Percentiles rank a stretch among this genome's conserved stretches.
These are phyloP conservation scores for Caenorhabditis wallacei DNA, from an alignment of 2,888 invertebrate species.

Conservation along the genomic window DNA sequence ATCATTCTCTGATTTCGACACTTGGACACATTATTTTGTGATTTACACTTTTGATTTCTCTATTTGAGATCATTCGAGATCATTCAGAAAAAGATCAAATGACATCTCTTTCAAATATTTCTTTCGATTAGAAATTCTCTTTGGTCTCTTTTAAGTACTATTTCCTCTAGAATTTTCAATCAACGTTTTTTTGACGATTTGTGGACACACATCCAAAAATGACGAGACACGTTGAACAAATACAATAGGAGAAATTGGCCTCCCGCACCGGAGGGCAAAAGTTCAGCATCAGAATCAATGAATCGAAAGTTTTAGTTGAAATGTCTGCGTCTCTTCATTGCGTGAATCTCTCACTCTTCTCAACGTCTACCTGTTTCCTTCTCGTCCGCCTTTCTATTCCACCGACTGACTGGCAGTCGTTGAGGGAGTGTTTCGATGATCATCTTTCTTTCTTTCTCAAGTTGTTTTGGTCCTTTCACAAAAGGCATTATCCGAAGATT, in stretches of 20 bases:
- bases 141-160: not conserved
- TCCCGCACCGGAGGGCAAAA: slow-evolving; percentile 41
- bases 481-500: not conserved
- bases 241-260: slow-evolving; percentile 5
- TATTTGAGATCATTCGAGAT: not conserved
- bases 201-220: not conserved
- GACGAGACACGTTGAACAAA: slow-evolving; percentile 25
- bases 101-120: slow-evolving; percentile 4
- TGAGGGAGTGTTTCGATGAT: slow-evolving; percentile 47
- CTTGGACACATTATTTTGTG: slow-evolving; percentile 7
- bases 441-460: not conserved
- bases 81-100: slow-evolving; percentile 3
- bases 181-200: not conserved
- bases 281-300: slow-evolving; percentile 64
- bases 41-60: not conserved
- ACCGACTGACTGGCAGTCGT: not conserved
- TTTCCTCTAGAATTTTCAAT: not conserved
- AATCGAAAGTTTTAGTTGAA: slow-evolving; percentile 46
- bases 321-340: slow-evolving; percentile 22
- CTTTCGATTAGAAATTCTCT: not conserved
- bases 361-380: slow-evolving; percentile 42
- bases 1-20: not conserved
- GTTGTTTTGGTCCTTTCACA: not conserved
- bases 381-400: not conserved
- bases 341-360: slow-evolving; percentile 6